These are phyloP conservation scores for Beroe forskalii DNA, from an alignment of 37 sponge, comb jelly and placozoan species.

Conservation along the genomic window DNA sequence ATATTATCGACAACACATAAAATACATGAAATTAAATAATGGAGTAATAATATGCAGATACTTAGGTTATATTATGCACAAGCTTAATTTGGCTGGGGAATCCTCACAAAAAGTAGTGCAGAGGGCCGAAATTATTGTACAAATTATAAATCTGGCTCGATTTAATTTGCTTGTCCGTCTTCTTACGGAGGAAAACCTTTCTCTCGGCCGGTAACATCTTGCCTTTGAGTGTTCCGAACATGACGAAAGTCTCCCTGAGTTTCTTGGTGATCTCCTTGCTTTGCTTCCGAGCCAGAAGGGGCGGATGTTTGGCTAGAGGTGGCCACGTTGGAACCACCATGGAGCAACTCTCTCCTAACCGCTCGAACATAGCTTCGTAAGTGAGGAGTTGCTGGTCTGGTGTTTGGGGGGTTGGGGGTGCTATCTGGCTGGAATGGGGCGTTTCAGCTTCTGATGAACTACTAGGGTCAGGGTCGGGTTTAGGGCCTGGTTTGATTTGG, in stretches of 20 bases:
- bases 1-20: too few species aligned
- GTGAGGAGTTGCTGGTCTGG: not conserved
- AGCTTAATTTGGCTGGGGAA: too few species aligned
- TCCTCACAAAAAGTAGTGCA: slow-evolving; percentile 51
- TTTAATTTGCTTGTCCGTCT: slow-evolving; percentile 30
- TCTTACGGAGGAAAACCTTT: not conserved
- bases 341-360: not conserved
- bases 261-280: slow-evolving; percentile 23
- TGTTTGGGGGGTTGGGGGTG: not conserved
- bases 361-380: not conserved
- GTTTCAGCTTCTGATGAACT: not conserved
- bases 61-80: too few species aligned
- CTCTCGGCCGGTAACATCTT: slow-evolving; percentile 19
- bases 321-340: slow-evolving; percentile 58
- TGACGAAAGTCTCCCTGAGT: not conserved
- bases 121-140: slow-evolving; percentile 3
- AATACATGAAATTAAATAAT: too few species aligned
- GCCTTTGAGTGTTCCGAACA: not conserved
- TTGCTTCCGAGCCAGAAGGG: slow-evolving; percentile 19
- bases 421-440: not conserved
- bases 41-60: too few species aligned
- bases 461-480: not conserved
- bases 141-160: slow-evolving; percentile 51
- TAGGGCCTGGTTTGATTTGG: not conserved
- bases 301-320: not conserved